Evolutionary conservation across 2,888 invertebrate species (phyloP).

Genomic region (Cylindroiulus punctatus): DNA sequence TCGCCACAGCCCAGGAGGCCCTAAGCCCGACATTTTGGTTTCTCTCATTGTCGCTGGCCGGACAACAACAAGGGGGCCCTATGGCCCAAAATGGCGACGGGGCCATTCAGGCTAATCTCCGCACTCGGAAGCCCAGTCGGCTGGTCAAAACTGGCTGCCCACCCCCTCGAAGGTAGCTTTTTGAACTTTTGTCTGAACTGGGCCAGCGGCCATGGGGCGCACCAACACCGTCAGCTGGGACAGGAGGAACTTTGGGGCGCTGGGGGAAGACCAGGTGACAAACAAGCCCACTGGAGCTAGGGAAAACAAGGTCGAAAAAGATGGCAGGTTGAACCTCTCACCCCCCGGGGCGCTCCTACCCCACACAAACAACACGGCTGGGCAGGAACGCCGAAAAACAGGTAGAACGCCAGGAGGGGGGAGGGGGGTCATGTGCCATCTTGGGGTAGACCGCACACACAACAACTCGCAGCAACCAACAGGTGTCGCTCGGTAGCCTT

Average conservation of each 20-base stretch:
- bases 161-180: background rate
- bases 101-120: no score
- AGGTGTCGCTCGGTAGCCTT: constrained; percentile 7
- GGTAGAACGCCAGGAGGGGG: background rate
- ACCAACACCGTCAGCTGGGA: background rate
- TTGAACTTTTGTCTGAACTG: background rate
- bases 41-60: no score
- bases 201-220: background rate
- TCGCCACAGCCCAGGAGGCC: no score
- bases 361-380: background rate
- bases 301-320: constrained; percentile 18
- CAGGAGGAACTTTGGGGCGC: background rate
- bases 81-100: no score
- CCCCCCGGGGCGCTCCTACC: background rate
- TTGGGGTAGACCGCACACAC: constrained; percentile 18
- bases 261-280: constrained; percentile 10
- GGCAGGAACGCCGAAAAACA: background rate
- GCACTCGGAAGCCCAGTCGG: no score
- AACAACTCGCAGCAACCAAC: background rate
- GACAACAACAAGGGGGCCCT: no score
- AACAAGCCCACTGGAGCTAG: background rate
- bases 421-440: background rate
- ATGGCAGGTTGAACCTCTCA: background rate
- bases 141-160: background rate
- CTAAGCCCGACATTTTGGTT: no score